These are phyloP conservation scores for Salticus scenicus DNA, from an alignment of 2,888 invertebrate genomes.

Conservation along the genomic window DNA sequence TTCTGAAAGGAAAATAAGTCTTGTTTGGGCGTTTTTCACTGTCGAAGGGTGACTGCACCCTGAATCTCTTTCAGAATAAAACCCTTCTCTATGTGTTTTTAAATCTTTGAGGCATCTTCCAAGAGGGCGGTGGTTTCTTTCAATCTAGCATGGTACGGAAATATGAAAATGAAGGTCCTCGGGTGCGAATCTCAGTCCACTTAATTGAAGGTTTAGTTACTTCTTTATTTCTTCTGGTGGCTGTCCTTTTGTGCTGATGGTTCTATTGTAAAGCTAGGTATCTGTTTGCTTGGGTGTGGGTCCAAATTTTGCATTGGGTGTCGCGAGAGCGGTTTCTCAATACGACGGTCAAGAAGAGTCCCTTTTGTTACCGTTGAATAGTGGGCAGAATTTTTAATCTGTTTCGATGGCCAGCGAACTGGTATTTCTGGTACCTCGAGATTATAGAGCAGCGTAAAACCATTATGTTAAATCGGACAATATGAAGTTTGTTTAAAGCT, in stretches of 20 bases:
- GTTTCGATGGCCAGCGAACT: slow-evolving; percentile 14
- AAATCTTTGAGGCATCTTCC: background rate
- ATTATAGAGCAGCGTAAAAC: background rate
- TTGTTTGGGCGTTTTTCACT: background rate
- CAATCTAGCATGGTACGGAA: background rate
- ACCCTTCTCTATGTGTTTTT: background rate
- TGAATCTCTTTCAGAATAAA: background rate
- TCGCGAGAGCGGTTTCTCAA: background rate
- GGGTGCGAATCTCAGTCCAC: slow-evolving; percentile 9
- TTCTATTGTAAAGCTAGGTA: slow-evolving; percentile 3
- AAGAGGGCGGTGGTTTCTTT: slow-evolving; percentile 7
- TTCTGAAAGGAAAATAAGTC: no score
- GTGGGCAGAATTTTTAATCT: slow-evolving; percentile 16
- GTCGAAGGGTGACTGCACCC: slow-evolving; percentile 4
- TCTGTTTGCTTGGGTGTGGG: slow-evolving; percentile 3
- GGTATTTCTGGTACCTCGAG: slow-evolving; percentile 10
- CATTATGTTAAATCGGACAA: background rate
- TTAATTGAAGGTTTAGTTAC: slow-evolving; percentile 13
- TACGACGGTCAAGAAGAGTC: slow-evolving; percentile 9
- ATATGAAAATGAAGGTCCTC: slow-evolving; percentile 8
- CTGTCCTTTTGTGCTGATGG: background rate
- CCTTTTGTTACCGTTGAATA: slow-evolving; percentile 11
- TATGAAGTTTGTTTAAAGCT: slow-evolving; percentile 14
- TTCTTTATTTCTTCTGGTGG: slow-evolving; percentile 15
- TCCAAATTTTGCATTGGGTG: background rate